Evolutionary conservation across 2,888 invertebrate species (phyloP).

Genomic region (Taphrorychus bicolor): DNA sequence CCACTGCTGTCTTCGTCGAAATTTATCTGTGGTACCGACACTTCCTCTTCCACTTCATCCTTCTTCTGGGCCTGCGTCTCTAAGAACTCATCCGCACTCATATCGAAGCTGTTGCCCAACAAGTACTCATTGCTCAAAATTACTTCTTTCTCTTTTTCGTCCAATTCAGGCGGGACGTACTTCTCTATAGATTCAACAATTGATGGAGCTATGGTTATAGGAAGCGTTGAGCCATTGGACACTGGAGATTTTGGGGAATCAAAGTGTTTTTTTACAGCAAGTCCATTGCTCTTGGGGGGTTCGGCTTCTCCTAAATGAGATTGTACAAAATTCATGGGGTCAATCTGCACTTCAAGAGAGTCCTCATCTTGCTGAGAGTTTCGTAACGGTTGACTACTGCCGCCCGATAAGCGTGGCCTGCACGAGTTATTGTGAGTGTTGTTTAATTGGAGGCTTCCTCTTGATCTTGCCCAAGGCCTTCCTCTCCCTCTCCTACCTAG

Average conservation of each 20-base stretch:
- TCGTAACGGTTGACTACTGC: neutral
- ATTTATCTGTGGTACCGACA: conserved; percentile 24
- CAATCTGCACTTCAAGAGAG: conserved; percentile 36
- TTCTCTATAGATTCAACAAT: conserved; percentile 31
- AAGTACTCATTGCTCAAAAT: conserved; percentile 42
- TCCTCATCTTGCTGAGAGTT: conserved; percentile 10
- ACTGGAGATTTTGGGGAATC: too few relatives aligned
- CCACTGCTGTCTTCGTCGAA: conserved; percentile 42
- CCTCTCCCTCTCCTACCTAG: conserved; percentile 27
- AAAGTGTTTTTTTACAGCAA: neutral
- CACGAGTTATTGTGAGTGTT: neutral
- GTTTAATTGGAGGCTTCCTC: conserved; percentile 5
- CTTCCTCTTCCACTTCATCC: conserved; percentile 24
- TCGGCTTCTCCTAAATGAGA: conserved; percentile 22
- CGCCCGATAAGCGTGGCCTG: neutral
- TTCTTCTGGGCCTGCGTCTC: conserved; percentile 28
- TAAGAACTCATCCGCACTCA: conserved; percentile 37
- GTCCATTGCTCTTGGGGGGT: conserved; percentile 19
- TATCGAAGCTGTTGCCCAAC: conserved; percentile 39
- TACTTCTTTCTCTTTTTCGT: conserved; percentile 38
- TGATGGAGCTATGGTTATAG: neutral
- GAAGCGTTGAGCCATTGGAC: neutral
- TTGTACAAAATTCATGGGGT: conserved; percentile 31
- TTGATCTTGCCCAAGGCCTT: too few relatives aligned
- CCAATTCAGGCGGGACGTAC: conserved; percentile 30